phyloP scores from a whole-genome alignment of 1,140 invertebrate species.

The Acyrthosiphon pisum region DNA sequence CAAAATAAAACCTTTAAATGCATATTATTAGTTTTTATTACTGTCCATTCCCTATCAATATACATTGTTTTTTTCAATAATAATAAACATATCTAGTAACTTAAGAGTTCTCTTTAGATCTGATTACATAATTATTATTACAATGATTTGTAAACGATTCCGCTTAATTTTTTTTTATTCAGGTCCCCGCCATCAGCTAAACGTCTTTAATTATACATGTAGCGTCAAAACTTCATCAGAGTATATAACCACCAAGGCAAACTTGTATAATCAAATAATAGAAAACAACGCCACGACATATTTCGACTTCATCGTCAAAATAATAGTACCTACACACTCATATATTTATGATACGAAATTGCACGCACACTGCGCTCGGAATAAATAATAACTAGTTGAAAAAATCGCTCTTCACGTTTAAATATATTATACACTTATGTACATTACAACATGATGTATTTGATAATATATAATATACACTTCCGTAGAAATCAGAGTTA shows the following conservation, averaged over 20 bases:
- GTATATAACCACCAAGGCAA: neutral
- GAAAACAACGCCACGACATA: neutral
- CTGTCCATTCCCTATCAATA: neutral
- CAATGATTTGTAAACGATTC: neutral
- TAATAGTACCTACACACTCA: neutral
- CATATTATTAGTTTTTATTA: neutral
- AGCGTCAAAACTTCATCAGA: neutral
- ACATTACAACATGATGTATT: neutral
- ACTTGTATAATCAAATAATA: neutral
- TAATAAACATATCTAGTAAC: neutral
- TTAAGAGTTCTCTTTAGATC: neutral
- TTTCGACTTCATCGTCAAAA: neutral
- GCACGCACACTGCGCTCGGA: too few relatives aligned
- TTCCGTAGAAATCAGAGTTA: conserved; percentile 49
- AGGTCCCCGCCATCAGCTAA: neutral
- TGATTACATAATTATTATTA: neutral
- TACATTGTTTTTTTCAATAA: neutral
- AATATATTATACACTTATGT: neutral
- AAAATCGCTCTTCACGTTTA: neutral
- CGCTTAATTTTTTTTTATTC: neutral
- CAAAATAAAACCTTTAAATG: neutral
- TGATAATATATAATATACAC: neutral
- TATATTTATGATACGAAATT: neutral
- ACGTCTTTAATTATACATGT: neutral
- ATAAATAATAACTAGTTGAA: neutral